These are phyloP conservation scores for Cyprinodon variegatus DNA, from an alignment of 2,113 vertebrate species.

Conservation along the genomic window DNA sequence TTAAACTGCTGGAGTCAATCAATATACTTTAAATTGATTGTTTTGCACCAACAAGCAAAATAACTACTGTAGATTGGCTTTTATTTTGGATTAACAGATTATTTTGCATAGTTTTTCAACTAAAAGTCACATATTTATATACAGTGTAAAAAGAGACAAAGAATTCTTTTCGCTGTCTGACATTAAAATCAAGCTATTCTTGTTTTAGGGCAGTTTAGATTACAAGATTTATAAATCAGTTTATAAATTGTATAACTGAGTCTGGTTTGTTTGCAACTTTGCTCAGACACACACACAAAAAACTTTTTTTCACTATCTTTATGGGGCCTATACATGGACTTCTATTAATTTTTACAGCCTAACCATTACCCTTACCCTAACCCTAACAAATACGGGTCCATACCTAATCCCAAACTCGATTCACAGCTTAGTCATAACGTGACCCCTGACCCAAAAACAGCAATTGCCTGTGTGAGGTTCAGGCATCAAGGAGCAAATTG, in stretches of 20 bases:
- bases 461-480: no score
- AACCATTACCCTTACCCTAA: no score
- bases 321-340: no score
- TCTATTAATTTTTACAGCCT: no score
- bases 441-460: no score
- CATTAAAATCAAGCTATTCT: neutral
- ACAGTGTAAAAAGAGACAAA: neutral
- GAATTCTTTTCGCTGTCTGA: neutral
- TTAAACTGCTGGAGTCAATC: slow-evolving; percentile 27
- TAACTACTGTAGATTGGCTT: slow-evolving; percentile 1
- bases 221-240: neutral
- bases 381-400: no score
- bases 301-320: no score
- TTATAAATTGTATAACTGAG: neutral
- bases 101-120: neutral
- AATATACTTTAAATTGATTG: slow-evolving; percentile 35
- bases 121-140: neutral
- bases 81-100: slow-evolving; percentile 1
- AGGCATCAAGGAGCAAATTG: no score
- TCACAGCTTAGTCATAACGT: no score
- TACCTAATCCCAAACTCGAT: no score
- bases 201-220: no score
- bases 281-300: neutral
- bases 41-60: slow-evolving; percentile 12
- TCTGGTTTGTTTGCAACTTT: neutral